These are phyloP conservation scores for Epistrophe grossulariae DNA, from an alignment of 2,888 invertebrate genomes.

Conservation along the genomic window DNA sequence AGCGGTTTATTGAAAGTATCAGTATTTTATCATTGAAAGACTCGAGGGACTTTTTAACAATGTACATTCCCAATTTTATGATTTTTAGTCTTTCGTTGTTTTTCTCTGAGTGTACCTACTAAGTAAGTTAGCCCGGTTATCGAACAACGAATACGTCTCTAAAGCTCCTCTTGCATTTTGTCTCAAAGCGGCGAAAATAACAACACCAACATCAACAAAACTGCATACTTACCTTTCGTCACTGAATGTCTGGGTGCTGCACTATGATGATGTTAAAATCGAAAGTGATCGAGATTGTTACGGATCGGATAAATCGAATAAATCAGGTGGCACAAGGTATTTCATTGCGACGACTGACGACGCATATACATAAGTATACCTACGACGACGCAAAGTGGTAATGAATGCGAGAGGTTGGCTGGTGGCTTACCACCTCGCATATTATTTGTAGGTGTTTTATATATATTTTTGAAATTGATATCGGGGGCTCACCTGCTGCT, in stretches of 20 bases:
- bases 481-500: conserved; percentile 37
- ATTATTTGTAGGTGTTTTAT: conserved; percentile 59
- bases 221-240: conserved; percentile 51
- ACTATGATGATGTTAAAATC: conserved; percentile 30
- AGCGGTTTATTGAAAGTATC: too few relatives aligned
- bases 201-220: conserved; percentile 2
- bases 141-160: not conserved
- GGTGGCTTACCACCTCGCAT: conserved; percentile 26
- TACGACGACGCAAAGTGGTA: not conserved
- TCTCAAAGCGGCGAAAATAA: not conserved
- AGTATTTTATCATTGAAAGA: too few relatives aligned
- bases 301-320: conserved; percentile 45
- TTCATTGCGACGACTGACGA: conserved; percentile 6
- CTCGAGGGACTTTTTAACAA: too few relatives aligned
- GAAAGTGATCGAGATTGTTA: conserved; percentile 68
- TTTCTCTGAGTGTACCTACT: conserved; percentile 3
- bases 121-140: conserved; percentile 5
- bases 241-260: conserved; percentile 16
- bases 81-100: too few relatives aligned
- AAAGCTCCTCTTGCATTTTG: not conserved
- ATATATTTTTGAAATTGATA: conserved; percentile 50
- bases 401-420: conserved; percentile 27
- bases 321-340: conserved; percentile 30
- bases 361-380: too few relatives aligned
- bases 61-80: too few relatives aligned